Evolutionary conservation across 2,888 invertebrate genomes (phyloP).

Genomic region (Eupithecia subfuscata): DNA sequence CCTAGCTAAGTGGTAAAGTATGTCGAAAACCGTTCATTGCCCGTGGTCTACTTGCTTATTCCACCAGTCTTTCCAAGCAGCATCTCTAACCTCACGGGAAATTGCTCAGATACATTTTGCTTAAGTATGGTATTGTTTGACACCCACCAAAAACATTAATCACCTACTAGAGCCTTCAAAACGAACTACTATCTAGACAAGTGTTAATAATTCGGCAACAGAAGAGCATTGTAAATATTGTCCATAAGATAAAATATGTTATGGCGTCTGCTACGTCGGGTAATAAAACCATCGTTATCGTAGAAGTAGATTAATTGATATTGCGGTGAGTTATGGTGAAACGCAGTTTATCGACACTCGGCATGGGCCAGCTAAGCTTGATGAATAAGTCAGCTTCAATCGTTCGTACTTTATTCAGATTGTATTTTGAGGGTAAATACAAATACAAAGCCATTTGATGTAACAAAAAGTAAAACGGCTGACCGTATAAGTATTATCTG

Average conservation of each 20-base stretch:
- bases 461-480: not conserved
- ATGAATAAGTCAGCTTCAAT: constrained; percentile 6
- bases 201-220: constrained; percentile 45
- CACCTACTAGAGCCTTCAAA: not conserved
- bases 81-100: too few relatives aligned
- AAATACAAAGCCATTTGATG: not conserved
- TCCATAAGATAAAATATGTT: constrained; percentile 55
- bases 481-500: too few relatives aligned
- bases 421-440: not conserved
- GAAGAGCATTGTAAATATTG: constrained; percentile 55
- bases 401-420: not conserved
- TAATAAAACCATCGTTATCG: constrained; percentile 52
- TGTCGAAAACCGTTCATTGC: not conserved
- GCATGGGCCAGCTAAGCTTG: constrained; percentile 14
- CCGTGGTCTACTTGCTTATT: not conserved
- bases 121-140: not conserved
- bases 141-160: not conserved
- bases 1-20: not conserved
- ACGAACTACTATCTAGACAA: constrained; percentile 21
- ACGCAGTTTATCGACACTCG: constrained; percentile 17
- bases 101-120: too few relatives aligned
- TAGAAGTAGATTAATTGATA: constrained; percentile 47
- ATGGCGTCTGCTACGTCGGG: constrained; percentile 46
- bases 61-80: too few relatives aligned
- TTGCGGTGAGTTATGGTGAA: constrained; percentile 25